Conservation (phyloP, 1,140 invertebrate genomes). For the Rhagoletis pomonella region DNA sequence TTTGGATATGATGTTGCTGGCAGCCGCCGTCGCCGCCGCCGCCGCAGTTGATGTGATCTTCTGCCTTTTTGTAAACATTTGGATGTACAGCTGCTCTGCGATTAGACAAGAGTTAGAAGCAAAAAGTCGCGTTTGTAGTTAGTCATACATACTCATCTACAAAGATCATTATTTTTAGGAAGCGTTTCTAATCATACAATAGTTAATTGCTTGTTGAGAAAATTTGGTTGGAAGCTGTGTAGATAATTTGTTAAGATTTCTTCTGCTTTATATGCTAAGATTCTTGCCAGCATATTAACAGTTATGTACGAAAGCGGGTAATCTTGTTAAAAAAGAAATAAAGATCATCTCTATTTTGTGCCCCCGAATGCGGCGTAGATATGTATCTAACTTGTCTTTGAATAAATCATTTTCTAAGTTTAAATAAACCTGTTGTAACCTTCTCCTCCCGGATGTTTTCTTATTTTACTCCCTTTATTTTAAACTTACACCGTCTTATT, state of each 20-base stretch:
- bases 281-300: background rate
- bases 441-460: background rate
- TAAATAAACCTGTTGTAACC: no score
- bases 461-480: background rate
- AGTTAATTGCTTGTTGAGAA: background rate
- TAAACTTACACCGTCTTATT: background rate
- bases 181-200: background rate
- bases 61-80: background rate
- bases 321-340: background rate
- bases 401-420: background rate
- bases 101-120: conserved; percentile 3
- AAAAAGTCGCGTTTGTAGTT: no score
- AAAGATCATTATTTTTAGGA: background rate
- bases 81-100: background rate
- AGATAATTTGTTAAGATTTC: conserved; percentile 21
- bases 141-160: no score
- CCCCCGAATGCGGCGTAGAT: background rate
- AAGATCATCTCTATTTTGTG: background rate
- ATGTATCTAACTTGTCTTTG: background rate
- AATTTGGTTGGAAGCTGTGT: background rate
- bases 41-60: conserved; percentile 22
- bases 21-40: background rate
- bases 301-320: background rate
- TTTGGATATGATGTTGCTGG: conserved; percentile 36
- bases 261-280: background rate